These are phyloP conservation scores for Strigamia crassipes DNA, from an alignment of 2,888 invertebrate genomes.

Conservation along the genomic window DNA sequence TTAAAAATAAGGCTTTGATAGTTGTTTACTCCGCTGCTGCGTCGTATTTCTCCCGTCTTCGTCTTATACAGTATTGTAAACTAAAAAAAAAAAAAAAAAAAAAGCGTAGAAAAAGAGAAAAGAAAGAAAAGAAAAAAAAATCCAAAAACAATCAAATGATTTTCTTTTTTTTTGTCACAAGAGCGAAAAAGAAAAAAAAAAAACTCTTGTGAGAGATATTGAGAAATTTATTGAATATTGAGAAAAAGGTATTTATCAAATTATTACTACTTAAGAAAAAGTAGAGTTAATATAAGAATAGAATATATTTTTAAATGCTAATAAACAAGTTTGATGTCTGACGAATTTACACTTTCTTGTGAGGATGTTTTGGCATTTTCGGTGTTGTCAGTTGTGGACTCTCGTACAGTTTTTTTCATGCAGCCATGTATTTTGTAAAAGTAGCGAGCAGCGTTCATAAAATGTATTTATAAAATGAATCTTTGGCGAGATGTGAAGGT, in stretches of 20 bases:
- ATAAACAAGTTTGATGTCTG: conserved; percentile 13
- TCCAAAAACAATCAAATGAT: not conserved
- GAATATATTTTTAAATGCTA: conserved; percentile 30
- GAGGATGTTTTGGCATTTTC: conserved; percentile 3
- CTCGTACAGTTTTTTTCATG: not conserved
- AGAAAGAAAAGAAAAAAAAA: not conserved
- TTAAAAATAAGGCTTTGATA: conserved; percentile 1
- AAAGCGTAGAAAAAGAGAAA: not conserved
- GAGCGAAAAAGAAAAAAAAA: not conserved
- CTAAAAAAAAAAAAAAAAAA: not conserved
- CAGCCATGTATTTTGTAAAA: conserved; percentile 11
- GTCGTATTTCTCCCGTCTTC: conserved; percentile 26
- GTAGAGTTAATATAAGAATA: not conserved
- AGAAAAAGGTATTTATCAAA: conserved; percentile 5
- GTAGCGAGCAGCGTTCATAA: conserved; percentile 17
- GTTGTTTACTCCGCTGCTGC: conserved; percentile 14
- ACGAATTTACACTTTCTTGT: conserved; percentile 17
- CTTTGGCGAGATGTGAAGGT: not conserved
- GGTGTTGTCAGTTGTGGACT: not conserved
- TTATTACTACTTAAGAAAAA: not conserved
- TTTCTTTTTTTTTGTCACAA: not conserved
- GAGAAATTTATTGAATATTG: not conserved
- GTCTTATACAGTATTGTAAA: conserved; percentile 23
- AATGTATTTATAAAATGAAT: conserved; percentile 21
- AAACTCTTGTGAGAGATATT: not conserved